Evolutionary conservation across 1,140 invertebrate genomes (phyloP).

Genomic region (Drosophila pseudoananassae): DNA sequence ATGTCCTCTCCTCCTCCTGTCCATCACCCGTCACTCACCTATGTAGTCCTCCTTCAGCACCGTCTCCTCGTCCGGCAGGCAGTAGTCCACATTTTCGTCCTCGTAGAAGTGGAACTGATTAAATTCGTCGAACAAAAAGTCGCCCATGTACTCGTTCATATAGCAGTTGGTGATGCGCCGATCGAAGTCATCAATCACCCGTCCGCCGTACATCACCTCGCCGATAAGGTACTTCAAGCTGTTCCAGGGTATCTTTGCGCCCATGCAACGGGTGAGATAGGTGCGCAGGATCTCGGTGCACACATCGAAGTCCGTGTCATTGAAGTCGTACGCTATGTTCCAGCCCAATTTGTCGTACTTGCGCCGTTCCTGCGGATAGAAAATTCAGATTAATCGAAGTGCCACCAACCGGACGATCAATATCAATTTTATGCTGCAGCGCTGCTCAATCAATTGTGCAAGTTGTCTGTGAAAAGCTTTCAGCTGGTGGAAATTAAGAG

Average conservation of each 20-base stretch:
- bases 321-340: slow-evolving; percentile 97
- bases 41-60: slow-evolving; percentile 88
- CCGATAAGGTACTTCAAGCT: slow-evolving; percentile 96
- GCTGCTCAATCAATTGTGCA: slow-evolving; percentile 64
- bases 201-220: slow-evolving; percentile 97
- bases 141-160: slow-evolving; percentile 97
- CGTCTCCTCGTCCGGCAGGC: slow-evolving; percentile 89
- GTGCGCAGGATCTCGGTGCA: slow-evolving; percentile 92
- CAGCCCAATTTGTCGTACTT: slow-evolving; percentile 97
- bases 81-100: slow-evolving; percentile 90
- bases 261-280: slow-evolving; percentile 90
- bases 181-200: slow-evolving; percentile 95
- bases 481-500: slow-evolving; percentile 66
- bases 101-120: slow-evolving; percentile 95
- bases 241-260: slow-evolving; percentile 91
- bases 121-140: slow-evolving; percentile 95
- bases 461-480: slow-evolving; percentile 59
- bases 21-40: slow-evolving; percentile 83
- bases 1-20: slow-evolving; percentile 4
- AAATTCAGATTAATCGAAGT: slow-evolving; percentile 58
- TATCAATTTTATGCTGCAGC: slow-evolving; percentile 66
- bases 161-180: slow-evolving; percentile 93
- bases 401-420: slow-evolving; percentile 55
- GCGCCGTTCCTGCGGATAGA: slow-evolving; percentile 89
- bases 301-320: slow-evolving; percentile 95